Evolutionary conservation across 2,888 invertebrate species (phyloP), one percentile per base, ranked within the genome.

Genomic region (Phorcus lineatus): DNA sequence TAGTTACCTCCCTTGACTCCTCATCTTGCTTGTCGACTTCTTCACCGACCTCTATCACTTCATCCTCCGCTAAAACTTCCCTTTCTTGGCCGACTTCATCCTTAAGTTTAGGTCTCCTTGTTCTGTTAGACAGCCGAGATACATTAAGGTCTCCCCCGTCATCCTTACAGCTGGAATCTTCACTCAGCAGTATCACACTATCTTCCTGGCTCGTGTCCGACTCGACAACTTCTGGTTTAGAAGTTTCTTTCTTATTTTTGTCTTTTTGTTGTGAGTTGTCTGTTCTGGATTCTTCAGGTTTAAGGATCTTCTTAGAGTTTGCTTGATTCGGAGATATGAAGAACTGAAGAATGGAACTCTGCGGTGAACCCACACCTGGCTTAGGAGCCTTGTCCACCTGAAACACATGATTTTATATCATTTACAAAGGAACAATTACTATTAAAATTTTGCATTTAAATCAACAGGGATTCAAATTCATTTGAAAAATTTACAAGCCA

Each of bases 291-390:
- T 19, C 75, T 17, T 11, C 52, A 31, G 52, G 55, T 54, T 66
- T 22, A 54, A 52, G 55, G n/a, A 31, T 84, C 76, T 85, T 87
- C 3, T 78, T 77, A 36, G 70, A 36, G 16, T 57, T 53, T 11
- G 54, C 66, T 79, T 86, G 86, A 40, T 81, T 83, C 55, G 88
- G 86, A 40, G 86, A 85, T 81, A 83, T 86, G 66, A 88, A 88
- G 80, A 86, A 87, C 67, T 86, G 87, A 19, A 86, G 54, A 36
- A 88, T 88, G 7, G 84, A 86, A 53, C 82, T 84, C 62, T 84
- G 82, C 0, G 84, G 81, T 9, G 55, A 53, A 17, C 54, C 55
- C 13, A 55, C 3, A n/a, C 54, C 28, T 31, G 53, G 55, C 55
- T 76, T 53, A 11, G 24, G 19, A 17, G 76, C 55, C 17, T 76